These are phyloP conservation scores for Rhabdornis inornatus DNA, from an alignment of 2,113 vertebrate species.

Conservation along the genomic window DNA sequence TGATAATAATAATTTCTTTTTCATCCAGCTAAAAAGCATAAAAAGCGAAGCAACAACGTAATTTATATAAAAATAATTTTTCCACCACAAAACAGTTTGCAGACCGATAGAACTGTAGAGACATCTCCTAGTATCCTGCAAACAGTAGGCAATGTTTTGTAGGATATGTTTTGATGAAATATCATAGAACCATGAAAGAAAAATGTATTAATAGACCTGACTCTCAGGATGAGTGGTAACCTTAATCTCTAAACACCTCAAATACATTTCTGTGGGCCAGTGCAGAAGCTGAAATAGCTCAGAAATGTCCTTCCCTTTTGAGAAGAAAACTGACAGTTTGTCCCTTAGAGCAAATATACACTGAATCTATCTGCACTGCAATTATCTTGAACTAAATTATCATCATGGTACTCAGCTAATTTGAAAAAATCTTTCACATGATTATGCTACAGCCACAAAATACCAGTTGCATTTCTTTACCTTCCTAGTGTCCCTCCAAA, in stretches of 20 bases:
- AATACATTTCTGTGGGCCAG: not conserved
- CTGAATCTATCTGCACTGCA: not conserved
- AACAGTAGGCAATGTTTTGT: not conserved
- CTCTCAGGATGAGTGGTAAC: not conserved
- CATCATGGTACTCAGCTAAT: not conserved
- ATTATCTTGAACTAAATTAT: not conserved
- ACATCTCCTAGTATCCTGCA: not conserved
- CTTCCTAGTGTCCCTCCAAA: not conserved
- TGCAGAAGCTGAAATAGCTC: not conserved
- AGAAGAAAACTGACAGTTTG: not conserved
- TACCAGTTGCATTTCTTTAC: not conserved
- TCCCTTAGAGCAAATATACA: not conserved
- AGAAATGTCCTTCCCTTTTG: not conserved
- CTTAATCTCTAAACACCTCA: not conserved
- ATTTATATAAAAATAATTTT: not conserved
- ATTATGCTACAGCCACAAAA: not conserved
- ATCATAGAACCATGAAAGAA: not conserved
- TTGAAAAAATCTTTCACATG: not conserved
- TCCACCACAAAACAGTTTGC: not conserved
- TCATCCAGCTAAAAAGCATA: not conserved
- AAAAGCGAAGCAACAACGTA: not conserved
- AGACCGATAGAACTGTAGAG: not conserved
- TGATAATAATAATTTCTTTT: not conserved
- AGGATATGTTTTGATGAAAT: not conserved
- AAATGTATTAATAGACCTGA: not conserved